Base-by-base conservation (phyloP, 2,113 vertebrate genomes). In the Cisticola juncidis region DNA sequence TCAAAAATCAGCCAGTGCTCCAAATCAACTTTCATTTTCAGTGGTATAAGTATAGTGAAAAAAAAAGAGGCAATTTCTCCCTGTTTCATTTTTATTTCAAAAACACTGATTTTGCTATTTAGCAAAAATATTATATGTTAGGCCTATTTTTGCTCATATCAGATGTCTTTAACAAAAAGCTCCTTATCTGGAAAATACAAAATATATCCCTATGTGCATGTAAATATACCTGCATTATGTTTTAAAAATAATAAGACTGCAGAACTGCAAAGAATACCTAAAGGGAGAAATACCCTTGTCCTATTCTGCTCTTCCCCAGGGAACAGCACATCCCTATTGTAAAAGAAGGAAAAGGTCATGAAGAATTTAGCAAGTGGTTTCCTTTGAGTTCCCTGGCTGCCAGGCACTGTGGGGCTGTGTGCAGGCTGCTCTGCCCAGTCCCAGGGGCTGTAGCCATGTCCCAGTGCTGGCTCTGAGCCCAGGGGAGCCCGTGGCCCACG, bases 301-400 rank as follows among this genome's bases (percentile, higher is more conserved):
- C 71, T 62, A 13, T 68, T 76, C 57, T 36, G 45, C 66, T 20
- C 89, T 77, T 91, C 26, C 81, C 87, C 57, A 22, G 84, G 84
- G 79, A 94, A 88, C 60, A 61, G 62, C 88, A 69, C 72, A 28
- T 57, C 50, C 10, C 78, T 28, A 20, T 53, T 69, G 70, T 92
- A 82, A 94, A 77, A 38, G 56, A 91, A 89, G 91, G 89, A 82
- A 97, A 95, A 95, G 94, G 88, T 94, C 90, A 81, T 25, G 68
- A 33, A 50, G 88, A 80, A 92, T 81, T 85, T 70, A 90, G 77
- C 82, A 51, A 93, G 94, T 66, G 60, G 68, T 70, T 94, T 95
- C 60, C 70, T 70, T 81, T 66, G 45, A 74, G 74, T 81, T 88
- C 76, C 60, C 68, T 64, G 88, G 72, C 86, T 83, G 10, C 31